Evolutionary conservation across 2,888 invertebrate species (phyloP), one percentile per base, ranked within the genome.

Genomic region (Cremastinae sp.): DNA sequence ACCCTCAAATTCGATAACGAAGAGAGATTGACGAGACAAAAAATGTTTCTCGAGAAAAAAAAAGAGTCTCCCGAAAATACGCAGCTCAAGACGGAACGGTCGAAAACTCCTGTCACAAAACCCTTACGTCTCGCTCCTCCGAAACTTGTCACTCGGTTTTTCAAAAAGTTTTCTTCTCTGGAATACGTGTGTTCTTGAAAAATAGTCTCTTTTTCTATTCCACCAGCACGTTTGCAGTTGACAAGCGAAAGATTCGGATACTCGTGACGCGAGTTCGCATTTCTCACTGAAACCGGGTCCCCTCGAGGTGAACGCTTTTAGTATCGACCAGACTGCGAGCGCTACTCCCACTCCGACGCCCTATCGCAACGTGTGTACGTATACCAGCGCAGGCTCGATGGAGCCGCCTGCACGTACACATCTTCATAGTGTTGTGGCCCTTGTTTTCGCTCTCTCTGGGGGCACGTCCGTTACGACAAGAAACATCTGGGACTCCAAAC

Each of bases 251-350:
- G 16, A n/a, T 41, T 53, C n/a, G 39, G 28, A 66, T 41, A 14
- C 22, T 49, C 35, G 18, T 58, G 55, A 58, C 55, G 56, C 66
- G 66, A 62, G 51, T 62, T 56, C 66, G 43, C 58, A 71, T 18
- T 66, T 55, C 41, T 28, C 49, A 78, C 74, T 74, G 77, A 71
- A 64, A 56, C 43, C 10, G 47, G 45, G 22, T 61, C 16, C 12
- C 58, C 37, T 9, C 53, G 74, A 70, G 74, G 74, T 71, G 66
- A 71, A 78, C 71, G 77, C 9, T 78, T 74, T 74, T 71, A 35
- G 70, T 77, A 74, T 77, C 64, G 74, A 77, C 74, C 74, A 66
- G 66, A 28, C 28, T n/a, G n/a, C n/a, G n/a, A n/a, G 28, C 41
- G 58, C 39, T 35, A 28, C 51, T 35, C 69, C 69, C 69, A 51